Evolutionary conservation across 23 tunicate genomes (phyloP).

Genomic region (Trididemnum nubilum): DNA sequence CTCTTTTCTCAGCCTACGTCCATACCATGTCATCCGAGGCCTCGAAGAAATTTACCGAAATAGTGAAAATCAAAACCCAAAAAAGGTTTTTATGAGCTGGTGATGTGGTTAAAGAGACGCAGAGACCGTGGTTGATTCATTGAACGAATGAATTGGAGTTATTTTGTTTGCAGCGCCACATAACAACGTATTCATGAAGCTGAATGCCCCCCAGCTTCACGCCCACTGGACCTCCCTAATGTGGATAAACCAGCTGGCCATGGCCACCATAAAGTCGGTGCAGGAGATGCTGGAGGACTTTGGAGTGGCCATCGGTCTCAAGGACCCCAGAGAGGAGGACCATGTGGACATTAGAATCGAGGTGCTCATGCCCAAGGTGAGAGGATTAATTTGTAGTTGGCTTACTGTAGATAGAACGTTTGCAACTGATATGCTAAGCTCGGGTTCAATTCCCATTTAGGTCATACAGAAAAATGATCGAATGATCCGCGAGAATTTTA

Average conservation of each 20-base stretch:
- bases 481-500: no score
- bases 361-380: constrained; percentile 87
- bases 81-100: no score
- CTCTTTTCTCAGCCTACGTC: no score
- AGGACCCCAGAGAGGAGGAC: constrained; percentile 47
- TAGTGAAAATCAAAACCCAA: no score
- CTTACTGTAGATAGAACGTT: neutral
- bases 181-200: constrained; percentile 64
- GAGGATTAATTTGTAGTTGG: neutral
- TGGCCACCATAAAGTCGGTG: constrained; percentile 71
- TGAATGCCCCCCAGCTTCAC: constrained; percentile 69
- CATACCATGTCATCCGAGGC: no score
- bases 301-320: constrained; percentile 41
- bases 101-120: no score
- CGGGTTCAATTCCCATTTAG: no score
- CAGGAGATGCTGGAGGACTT: constrained; percentile 86
- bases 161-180: constrained; percentile 83
- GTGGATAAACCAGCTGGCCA: constrained; percentile 76
- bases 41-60: no score
- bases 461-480: no score
- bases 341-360: constrained; percentile 82
- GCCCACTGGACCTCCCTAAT: constrained; percentile 82
- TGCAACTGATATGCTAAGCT: no score
- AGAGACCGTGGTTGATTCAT: no score
- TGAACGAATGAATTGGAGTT: no score